These are phyloP conservation scores for Ibidorhyncha struthersii DNA, from an alignment of 2,113 vertebrate genomes.

Conservation along the genomic window DNA sequence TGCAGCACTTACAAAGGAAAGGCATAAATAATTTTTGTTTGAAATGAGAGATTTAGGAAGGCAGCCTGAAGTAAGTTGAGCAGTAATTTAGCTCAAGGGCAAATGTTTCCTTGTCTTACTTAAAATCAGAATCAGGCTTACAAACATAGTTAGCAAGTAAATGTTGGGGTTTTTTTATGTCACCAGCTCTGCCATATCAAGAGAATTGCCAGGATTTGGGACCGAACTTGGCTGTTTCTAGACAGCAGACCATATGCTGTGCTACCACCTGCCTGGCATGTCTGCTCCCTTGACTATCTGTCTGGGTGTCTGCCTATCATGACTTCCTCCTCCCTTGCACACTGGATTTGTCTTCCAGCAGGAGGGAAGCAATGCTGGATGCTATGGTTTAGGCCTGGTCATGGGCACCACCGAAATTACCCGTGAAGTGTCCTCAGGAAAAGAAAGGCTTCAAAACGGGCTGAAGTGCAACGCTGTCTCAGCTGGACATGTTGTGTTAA, in stretches of 20 bases:
- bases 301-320: background rate
- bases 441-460: background rate
- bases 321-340: background rate
- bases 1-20: background rate
- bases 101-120: background rate
- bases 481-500: accelerated
- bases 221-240: background rate
- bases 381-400: no score
- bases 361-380: background rate
- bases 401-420: background rate
- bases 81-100: background rate
- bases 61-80: background rate
- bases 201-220: background rate
- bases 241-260: background rate
- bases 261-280: background rate
- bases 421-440: background rate
- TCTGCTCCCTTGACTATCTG: background rate
- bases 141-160: background rate
- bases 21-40: background rate
- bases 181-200: background rate
- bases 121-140: background rate
- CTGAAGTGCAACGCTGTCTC: accelerated
- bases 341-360: accelerated
- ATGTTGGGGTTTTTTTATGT: background rate
- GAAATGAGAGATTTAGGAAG: background rate